phyloP scores from a whole-genome alignment of 2,797 vertebrate genomes.

The Austrolebias charrua region DNA sequence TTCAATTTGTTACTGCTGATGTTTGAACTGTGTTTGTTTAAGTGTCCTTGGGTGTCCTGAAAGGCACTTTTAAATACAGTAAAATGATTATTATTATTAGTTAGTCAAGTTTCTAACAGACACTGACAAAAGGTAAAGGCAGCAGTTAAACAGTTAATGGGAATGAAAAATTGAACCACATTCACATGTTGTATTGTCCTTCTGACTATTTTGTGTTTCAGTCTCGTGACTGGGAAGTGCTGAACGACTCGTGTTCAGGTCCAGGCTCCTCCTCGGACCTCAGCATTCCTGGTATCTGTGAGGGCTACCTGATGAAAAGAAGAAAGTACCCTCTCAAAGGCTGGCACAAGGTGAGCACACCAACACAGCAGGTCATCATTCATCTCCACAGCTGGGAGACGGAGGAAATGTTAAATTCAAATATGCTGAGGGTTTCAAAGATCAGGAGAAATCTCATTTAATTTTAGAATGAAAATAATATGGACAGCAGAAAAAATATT shows the following conservation, averaged over 20 bases:
- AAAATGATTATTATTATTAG: too few species aligned
- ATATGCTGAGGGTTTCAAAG: too few species aligned
- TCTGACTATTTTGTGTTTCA: constrained; percentile 24
- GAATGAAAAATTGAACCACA: neutral
- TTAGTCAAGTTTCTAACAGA: too few species aligned
- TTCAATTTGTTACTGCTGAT: too few species aligned
- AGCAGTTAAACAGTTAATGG: neutral
- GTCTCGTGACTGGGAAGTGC: constrained; percentile 89
- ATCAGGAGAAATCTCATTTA: too few species aligned
- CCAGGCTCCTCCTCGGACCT: constrained; percentile 56
- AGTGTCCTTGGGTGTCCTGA: too few species aligned
- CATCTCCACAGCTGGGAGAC: too few species aligned
- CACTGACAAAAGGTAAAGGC: neutral
- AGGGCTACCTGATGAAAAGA: constrained; percentile 92
- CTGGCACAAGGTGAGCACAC: constrained; percentile 88
- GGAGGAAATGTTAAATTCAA: too few species aligned
- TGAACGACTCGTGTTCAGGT: constrained; percentile 71
- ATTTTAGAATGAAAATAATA: too few species aligned
- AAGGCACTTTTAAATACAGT: too few species aligned
- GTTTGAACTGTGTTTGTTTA: too few species aligned
- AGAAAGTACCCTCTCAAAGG: constrained; percentile 94
- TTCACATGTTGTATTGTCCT: neutral
- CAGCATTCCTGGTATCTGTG: constrained; percentile 81
- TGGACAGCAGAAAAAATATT: too few species aligned
- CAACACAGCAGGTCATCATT: neutral